Base-by-base conservation (phyloP, 2,888 invertebrate species). In the Eubasilissa splendida region DNA sequence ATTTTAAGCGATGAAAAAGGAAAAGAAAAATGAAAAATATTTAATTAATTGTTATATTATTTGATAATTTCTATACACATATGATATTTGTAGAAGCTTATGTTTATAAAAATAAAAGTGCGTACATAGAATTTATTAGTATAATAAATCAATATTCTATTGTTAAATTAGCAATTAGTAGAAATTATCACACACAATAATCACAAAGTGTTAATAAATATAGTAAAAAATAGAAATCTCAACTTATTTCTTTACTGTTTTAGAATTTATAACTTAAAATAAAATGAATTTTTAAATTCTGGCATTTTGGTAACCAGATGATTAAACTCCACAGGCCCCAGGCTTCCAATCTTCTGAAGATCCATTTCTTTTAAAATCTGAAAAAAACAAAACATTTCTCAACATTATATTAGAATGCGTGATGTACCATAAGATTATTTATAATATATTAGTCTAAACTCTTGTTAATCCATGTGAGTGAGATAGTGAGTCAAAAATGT, bases 321-420 rank as follows among this genome's bases (percentile, higher is more conserved):
- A 83, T 91, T 88, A 85, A 94, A 94, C 87, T 94, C 93, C 83
- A 89, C 87, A 42, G 89, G 85, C 8, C 91, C 91, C 81, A 94
- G 92, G 80, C 90, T 89, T 11, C 92, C 92, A 52, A 89, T 90
- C 80, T 88, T 87, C 85, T 92, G 91, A 59, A 93, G 86, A 85
- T 93, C 92, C 86, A 93, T 92, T 88, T 93, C 93, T 73, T 92
- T 86, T 71, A 94, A 84, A 81, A 94, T 88, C 94, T 94, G 87
- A 7, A 68, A 81, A 59, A 68, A 9, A 54, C 11, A 42, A 58
- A 56, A 11, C 4, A 59, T 58, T 52, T 14, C 22, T 11, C 42
- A 77, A 58, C 10, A 33, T 33, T 59, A 7, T n/a, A 63, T 63
- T n/a, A 59, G 33, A 58, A 22, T 75, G 59, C 52, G 22, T 1